Base-by-base conservation (phyloP, 1,140 invertebrate genomes). In the Galleria mellonella region DNA sequence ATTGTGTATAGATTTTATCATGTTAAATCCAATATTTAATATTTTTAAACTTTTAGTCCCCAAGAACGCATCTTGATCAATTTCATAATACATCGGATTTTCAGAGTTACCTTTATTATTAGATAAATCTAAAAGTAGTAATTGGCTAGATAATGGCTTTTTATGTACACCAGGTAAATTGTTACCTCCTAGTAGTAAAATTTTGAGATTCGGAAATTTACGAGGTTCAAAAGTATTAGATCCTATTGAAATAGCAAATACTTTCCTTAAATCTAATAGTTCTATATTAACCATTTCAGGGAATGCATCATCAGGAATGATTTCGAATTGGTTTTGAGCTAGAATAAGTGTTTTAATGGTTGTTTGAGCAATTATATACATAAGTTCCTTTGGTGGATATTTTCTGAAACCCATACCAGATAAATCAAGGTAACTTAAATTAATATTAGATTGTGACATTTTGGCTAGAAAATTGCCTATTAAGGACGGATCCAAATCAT, bases 301-400 rank as follows among this genome's bases (percentile, higher is more conserved):
- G 62, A 90, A 89, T 9, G 68, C 66, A 17, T 86, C 64, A 27
- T 81, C 65, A 7, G 50, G 46, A 12, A 90, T 73, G 10, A 81
- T 56, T 63, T 89, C 87, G 51, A 90, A 89, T 46, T 88, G 87
- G 59, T 90, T 90, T 40, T 79, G 72, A 2, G 86, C 61, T 15
- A 90, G 55, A 40, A 63, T 78, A n/a, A 90, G 57, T 40, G 71
- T 62, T 27, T 74, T 77, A 23, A 90, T 78, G 6, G 83, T 87
- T 0, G 86, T 79, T 6, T 83, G 70, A 2, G 86, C 83, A 30
- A 89, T 87, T 0, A 84, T 64, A 45, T 86, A 54, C 52, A 89
- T 62, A 3, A 89, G 42, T 9, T 40, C 12, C 48, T 49, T 70
- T 3, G 88, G 87, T 2, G 81, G 73, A 32, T 62, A 57, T 52